phyloP scores from a whole-genome alignment of 2,888 invertebrate species.

The Zhuqinia jingwanae region DNA sequence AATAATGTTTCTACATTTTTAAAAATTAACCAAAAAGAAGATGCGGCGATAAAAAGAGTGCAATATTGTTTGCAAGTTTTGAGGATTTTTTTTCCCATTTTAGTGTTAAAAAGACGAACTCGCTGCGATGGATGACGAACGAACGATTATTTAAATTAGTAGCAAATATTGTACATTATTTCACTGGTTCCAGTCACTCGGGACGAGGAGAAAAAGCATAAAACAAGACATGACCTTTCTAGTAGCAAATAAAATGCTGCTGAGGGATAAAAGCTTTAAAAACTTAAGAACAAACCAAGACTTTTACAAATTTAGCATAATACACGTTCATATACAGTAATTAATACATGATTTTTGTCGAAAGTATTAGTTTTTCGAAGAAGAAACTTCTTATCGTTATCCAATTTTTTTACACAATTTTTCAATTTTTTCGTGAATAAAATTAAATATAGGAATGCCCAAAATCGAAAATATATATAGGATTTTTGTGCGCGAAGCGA shows the following conservation, averaged over 20 bases:
- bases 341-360: neutral
- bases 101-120: no score
- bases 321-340: neutral
- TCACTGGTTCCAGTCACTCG: constrained; percentile 71
- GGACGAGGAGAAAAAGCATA: constrained; percentile 53
- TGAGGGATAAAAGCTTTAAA: neutral
- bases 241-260: neutral
- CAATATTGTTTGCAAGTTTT: neutral
- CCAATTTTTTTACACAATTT: neutral
- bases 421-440: neutral
- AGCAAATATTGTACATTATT: constrained; percentile 64
- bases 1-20: constrained; percentile 37
- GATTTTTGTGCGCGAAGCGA: constrained; percentile 21
- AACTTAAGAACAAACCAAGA: constrained; percentile 41
- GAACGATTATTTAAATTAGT: constrained; percentile 11
- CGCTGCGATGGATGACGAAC: no score
- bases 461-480: neutral
- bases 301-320: neutral
- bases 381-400: constrained; percentile 4
- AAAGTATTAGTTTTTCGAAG: neutral
- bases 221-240: constrained; percentile 41
- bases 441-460: constrained; percentile 43
- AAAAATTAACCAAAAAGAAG: constrained; percentile 35
- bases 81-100: constrained; percentile 12
- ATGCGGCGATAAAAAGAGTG: neutral